Evolutionary conservation across 1,140 invertebrate genomes (phyloP).

Genomic region (Oscheius sp.): DNA sequence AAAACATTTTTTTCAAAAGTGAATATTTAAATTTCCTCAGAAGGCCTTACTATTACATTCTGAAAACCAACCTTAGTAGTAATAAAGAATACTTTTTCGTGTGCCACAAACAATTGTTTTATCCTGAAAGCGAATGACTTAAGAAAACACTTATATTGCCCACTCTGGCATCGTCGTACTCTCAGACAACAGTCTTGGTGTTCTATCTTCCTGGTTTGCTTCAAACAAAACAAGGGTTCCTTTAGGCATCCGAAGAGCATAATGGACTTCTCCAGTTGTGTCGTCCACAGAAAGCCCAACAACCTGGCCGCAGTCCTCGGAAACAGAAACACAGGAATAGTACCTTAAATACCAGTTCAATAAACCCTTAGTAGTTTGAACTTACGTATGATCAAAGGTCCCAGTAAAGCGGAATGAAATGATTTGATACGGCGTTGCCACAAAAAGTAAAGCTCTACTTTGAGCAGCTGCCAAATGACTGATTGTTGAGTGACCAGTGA

Average conservation of each 20-base stretch:
- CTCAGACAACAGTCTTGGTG: conserved; percentile 35
- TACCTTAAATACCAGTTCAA: conserved; percentile 38
- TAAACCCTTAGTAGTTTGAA: neutral
- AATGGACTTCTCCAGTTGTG: conserved; percentile 34
- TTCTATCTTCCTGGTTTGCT: conserved; percentile 26
- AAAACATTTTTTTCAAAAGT: too few species aligned
- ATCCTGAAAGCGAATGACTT: conserved; percentile 38
- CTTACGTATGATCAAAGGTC: conserved; percentile 48
- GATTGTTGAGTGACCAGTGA: conserved; percentile 48
- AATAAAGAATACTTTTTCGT: conserved; percentile 50
- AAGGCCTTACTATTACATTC: too few species aligned
- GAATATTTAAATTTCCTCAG: too few species aligned
- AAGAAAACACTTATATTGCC: neutral
- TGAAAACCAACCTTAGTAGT: too few species aligned
- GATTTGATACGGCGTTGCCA: conserved; percentile 54
- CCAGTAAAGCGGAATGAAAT: conserved; percentile 52
- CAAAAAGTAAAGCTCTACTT: conserved; percentile 42
- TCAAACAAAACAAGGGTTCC: conserved; percentile 44
- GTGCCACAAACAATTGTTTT: conserved; percentile 46
- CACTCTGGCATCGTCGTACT: conserved; percentile 38
- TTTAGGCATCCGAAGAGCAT: conserved; percentile 39
- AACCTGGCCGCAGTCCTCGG: conserved; percentile 52
- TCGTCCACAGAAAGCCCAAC: conserved; percentile 54
- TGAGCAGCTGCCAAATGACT: conserved; percentile 46
- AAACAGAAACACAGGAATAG: conserved; percentile 48